phyloP scores from a whole-genome alignment of 2,797 vertebrate species.

The Pogonophryne albipinna region DNA sequence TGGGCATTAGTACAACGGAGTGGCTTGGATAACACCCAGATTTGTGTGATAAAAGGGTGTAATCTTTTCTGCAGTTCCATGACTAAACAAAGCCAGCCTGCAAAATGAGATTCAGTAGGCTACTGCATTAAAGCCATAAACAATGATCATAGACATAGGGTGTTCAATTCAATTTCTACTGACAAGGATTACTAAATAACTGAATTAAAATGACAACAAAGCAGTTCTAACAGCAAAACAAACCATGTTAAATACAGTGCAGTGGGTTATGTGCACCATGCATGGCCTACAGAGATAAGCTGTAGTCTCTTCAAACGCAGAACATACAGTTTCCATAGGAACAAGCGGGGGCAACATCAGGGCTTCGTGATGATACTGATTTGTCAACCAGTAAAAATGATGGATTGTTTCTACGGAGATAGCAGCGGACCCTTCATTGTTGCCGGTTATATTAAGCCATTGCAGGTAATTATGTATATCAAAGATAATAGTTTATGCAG shows the following conservation, averaged over 20 bases:
- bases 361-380: slow-evolving; percentile 11
- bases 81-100: not conserved
- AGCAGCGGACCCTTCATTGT: not conserved
- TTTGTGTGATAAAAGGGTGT: not conserved
- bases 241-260: slow-evolving; percentile 15
- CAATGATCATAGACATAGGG: not conserved
- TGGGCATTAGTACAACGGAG: not conserved
- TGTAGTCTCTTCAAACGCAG: slow-evolving; percentile 20
- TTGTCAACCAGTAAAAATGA: not conserved
- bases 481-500: not conserved
- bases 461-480: not conserved
- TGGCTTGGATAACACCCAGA: not conserved
- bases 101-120: not conserved
- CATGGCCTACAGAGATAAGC: slow-evolving; percentile 39
- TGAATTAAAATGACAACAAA: not conserved
- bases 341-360: slow-evolving; percentile 34
- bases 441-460: not conserved
- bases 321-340: slow-evolving; percentile 62
- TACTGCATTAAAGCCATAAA: not conserved
- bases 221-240: not conserved
- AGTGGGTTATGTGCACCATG: slow-evolving; percentile 18
- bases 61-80: not conserved
- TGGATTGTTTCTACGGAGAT: not conserved
- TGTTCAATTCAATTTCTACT: not conserved
- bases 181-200: not conserved